Conservation (phyloP, 37 sponge, comb jelly and placozoan species). For the Axinella damicornis region DNA sequence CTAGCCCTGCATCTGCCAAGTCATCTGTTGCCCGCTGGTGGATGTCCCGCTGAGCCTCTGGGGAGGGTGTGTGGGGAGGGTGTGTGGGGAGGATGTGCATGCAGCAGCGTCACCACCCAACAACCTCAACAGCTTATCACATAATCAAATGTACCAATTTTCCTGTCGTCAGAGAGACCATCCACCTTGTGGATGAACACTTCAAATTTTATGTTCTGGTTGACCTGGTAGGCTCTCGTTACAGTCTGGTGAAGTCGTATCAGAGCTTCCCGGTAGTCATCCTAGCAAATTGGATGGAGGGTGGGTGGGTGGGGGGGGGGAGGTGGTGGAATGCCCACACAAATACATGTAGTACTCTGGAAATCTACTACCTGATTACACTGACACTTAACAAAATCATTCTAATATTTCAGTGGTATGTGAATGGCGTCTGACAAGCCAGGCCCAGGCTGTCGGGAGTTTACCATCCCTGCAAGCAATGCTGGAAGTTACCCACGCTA, state of each 20-base stretch:
- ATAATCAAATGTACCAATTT: constrained; percentile 14
- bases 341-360: too few species aligned
- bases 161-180: constrained; percentile 42
- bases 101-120: too few species aligned
- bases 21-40: constrained; percentile 85
- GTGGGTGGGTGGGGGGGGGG: too few species aligned
- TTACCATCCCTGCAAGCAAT: background rate
- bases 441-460: background rate
- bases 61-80: too few species aligned
- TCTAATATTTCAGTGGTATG: too few species aligned
- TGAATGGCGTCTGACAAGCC: too few species aligned
- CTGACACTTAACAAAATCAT: too few species aligned
- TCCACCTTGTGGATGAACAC: constrained; percentile 97
- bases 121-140: too few species aligned
- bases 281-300: constrained; percentile 59
- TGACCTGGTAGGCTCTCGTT: constrained; percentile 86
- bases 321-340: too few species aligned
- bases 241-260: constrained; percentile 91
- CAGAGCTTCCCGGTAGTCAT: constrained; percentile 87
- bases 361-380: too few species aligned
- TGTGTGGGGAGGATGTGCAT: too few species aligned
- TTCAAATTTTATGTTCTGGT: constrained; percentile 93
- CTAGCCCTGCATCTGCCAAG: constrained; percentile 85
- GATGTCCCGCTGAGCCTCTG: constrained; percentile 88
- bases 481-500: background rate